Percentiles rank a stretch among this genome's conserved stretches.
phyloP scores from a whole-genome alignment of 2,113 vertebrate genomes.

The Acinonyx jubatus region DNA sequence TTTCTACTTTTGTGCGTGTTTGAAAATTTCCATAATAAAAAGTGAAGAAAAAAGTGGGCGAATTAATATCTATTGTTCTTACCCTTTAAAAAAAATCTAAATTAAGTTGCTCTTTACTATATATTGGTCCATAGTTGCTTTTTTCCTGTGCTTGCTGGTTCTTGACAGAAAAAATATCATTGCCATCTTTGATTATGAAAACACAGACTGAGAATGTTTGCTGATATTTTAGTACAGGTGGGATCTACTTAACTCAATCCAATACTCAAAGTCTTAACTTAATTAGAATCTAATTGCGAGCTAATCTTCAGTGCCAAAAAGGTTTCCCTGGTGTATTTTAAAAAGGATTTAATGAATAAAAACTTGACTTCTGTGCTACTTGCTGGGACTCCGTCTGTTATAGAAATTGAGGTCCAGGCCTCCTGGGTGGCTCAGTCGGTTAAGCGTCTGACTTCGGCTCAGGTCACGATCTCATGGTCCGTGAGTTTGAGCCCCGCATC shows the following conservation, averaged over 20 bases:
- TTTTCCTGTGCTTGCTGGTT: neutral
- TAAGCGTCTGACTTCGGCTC: too few relatives aligned
- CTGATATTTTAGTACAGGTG: conserved; percentile 57
- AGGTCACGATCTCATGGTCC: too few relatives aligned
- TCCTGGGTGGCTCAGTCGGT: too few relatives aligned
- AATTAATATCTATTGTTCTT: conserved; percentile 65
- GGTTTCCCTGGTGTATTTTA: conserved; percentile 46
- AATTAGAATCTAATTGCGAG: conserved; percentile 71
- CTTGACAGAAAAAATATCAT: conserved; percentile 58
- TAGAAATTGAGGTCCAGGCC: neutral
- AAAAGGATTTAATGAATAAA: conserved; percentile 63
- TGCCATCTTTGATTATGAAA: conserved; percentile 15
- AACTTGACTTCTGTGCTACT: conserved; percentile 21
- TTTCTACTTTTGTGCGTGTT: conserved; percentile 49
- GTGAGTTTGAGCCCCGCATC: too few relatives aligned
- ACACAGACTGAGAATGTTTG: conserved; percentile 52
- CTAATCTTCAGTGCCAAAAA: conserved; percentile 71
- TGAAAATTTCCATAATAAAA: conserved; percentile 73
- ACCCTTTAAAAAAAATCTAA: conserved; percentile 55
- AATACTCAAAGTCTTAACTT: conserved; percentile 60
- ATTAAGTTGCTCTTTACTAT: conserved; percentile 57
- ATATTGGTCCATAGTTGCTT: conserved; percentile 56
- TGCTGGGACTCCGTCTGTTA: neutral
- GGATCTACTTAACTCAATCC: conserved; percentile 62
- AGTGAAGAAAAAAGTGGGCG: conserved; percentile 59